Evolutionary conservation across 2,888 invertebrate species (phyloP), one percentile per base, ranked within the genome.

Genomic region (Andrena dorsata): DNA sequence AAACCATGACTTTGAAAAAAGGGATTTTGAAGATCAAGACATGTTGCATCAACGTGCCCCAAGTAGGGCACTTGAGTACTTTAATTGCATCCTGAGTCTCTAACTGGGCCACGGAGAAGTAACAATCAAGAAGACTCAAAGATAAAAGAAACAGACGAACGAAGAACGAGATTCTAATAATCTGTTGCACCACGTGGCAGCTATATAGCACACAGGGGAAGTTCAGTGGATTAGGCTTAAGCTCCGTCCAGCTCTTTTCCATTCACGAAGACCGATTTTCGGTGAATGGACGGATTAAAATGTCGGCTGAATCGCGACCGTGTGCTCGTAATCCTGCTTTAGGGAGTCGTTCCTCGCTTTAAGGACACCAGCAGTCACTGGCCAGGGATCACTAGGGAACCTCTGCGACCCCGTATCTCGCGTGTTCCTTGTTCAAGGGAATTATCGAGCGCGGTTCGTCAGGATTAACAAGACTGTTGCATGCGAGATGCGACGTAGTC

Each of bases 271-370:
- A 68, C 30, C 8, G 64, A 71, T 68, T 72, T 65, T 53, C 69
- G 30, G 7, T 68, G 73, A 69, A 73, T 69, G 69, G 41, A 35
- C 10, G 78, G 73, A 69, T 81, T 73, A 78, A 51, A 41, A 30
- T 32, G 69, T 58, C 60, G 16, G n/a, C 30, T 35, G 63, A 41
- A 73, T 68, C 47, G 20, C 26, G 35, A 51, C 13, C 26, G 2
- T 23, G 30, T 7, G 63, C 74, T 51, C 16, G 63, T 76, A 79
- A 79, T 76, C 79, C 75, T 41, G 51, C 7, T 76, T 61, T 69
- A 76, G 69, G 65, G 65, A 64, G 56, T 70, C 64, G 47, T 75
- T 28, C 41, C 2, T 10, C 2, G 30, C 5, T 10, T 32, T 32
- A 13, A 32, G 65, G 74, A 74, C 66, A 26, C 30, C 51, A 35